Percentiles rank a stretch among this genome's conserved stretches.
These are phyloP conservation scores for Athetis lepigone DNA, from an alignment of 2,888 invertebrate genomes.

Conservation along the genomic window DNA sequence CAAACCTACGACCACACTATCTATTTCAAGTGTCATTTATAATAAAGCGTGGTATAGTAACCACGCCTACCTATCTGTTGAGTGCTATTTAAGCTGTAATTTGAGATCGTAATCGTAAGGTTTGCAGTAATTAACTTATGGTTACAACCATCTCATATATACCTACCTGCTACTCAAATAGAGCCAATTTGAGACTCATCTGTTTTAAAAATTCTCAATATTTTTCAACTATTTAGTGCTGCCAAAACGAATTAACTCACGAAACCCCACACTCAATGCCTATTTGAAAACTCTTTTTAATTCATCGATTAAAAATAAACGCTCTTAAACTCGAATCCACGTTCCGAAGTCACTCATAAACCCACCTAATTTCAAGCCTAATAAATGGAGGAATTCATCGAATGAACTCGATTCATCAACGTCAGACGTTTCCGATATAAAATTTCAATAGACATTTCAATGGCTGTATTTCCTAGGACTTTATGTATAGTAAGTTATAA, in stretches of 20 bases:
- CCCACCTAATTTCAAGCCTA: conserved; percentile 37
- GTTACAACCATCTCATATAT: no score
- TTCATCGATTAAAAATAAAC: conserved; percentile 6
- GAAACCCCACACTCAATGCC: no score
- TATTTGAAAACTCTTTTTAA: no score
- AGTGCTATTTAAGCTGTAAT: conserved; percentile 1
- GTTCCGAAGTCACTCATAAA: conserved; percentile 16
- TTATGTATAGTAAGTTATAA: conserved; percentile 48
- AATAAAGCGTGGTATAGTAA: conserved; percentile 20
- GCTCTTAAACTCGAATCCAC: not conserved
- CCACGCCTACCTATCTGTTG: conserved; percentile 35
- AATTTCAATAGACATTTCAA: conserved; percentile 43
- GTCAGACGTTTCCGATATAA: conserved; percentile 53
- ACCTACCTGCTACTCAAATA: no score
- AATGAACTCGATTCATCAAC: conserved; percentile 55
- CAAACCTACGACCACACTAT: conserved; percentile 56
- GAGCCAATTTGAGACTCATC: no score
- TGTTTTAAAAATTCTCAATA: no score
- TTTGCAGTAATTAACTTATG: not conserved
- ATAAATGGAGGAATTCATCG: conserved; percentile 47
- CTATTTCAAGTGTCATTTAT: conserved; percentile 47
- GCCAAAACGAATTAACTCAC: no score
- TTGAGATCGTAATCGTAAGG: not conserved
- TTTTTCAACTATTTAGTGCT: no score
- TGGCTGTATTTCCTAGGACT: conserved; percentile 39